These are phyloP conservation scores for Lordiphosa fenestrarum DNA, from an alignment of 2,888 invertebrate genomes.

Conservation along the genomic window DNA sequence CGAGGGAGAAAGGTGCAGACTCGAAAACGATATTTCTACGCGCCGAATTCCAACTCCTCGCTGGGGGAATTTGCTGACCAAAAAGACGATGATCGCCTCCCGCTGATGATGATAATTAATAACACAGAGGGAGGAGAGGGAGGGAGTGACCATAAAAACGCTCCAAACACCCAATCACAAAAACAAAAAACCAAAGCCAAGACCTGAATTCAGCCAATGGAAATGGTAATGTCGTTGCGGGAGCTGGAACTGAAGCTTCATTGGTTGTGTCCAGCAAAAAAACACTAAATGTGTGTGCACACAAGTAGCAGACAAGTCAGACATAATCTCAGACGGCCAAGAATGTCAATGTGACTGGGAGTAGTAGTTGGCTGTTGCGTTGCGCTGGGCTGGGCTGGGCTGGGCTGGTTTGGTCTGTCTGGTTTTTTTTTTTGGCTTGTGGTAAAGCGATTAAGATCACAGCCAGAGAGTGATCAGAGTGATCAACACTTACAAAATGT, in stretches of 20 bases:
- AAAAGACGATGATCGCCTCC: constrained; percentile 46
- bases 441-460: constrained; percentile 55
- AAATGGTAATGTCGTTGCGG: constrained; percentile 53
- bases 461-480: constrained; percentile 24
- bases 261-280: constrained; percentile 39
- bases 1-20: constrained; percentile 25
- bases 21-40: constrained; percentile 67
- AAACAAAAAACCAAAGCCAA: constrained; percentile 35
- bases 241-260: constrained; percentile 29
- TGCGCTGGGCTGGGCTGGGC: constrained; percentile 10
- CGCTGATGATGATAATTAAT: constrained; percentile 64
- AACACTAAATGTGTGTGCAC: constrained; percentile 6
- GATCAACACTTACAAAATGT: constrained; percentile 28
- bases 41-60: constrained; percentile 59
- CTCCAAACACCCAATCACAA: constrained; percentile 62
- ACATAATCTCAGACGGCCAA: constrained; percentile 76
- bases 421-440: neutral
- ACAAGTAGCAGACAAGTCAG: constrained; percentile 50
- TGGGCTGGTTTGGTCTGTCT: neutral
- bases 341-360: constrained; percentile 61
- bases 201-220: constrained; percentile 55
- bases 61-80: constrained; percentile 58
- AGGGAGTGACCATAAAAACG: constrained; percentile 54
- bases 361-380: constrained; percentile 6
- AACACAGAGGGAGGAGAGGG: constrained; percentile 44